Base-by-base conservation (phyloP, 1,140 invertebrate species). In the Ganaspis sp. region DNA sequence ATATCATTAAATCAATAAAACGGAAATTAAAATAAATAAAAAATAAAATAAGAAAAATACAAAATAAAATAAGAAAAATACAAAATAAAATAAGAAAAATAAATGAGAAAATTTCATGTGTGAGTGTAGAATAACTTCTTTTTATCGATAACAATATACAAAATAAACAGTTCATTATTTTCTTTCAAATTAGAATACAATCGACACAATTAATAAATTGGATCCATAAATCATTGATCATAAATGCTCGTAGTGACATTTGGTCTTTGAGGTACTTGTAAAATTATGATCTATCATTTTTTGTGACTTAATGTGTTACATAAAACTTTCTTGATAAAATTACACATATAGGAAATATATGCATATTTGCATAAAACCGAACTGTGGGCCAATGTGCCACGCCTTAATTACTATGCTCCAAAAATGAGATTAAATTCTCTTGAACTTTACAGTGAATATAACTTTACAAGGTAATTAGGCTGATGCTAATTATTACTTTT, bases 281-380 rank as follows among this genome's bases (percentile, higher is more conserved):
- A 49, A 49, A 49, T 49, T 15, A n/a, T 49, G 45, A n/a, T 49
- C 45, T 49, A 49, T 49, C 45, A 49, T n/a, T 29, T n/a, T 29
- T 9, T 12, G 26, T 64, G 58, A 64, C 58, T 64, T 26, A 64
- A 29, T 29, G 26, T 49, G 9, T 64, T 64, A 64, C n/a, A 34
- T 64, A 64, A 64, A 64, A 34, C 58, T 64, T 64, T 64, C 58
- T 64, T 64, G 23, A 64, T 64, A 29, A 64, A 15, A 64, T 64
- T 58, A 9, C 53, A 21, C n/a, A 34, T 34, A 6, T 34, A n/a
- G 45, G 8, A 49, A 4, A 49, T 49, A n/a, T 49, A 17, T 49
- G 8, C 8, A 49, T 49, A 49, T 49, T 49, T 58, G 53, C 21
- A 58, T 58, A 11, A 58, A 17, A 23, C 8, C 21, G 19, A 58